phyloP scores from a whole-genome alignment of 2,113 vertebrate genomes.

The Aphyosemion australe region DNA sequence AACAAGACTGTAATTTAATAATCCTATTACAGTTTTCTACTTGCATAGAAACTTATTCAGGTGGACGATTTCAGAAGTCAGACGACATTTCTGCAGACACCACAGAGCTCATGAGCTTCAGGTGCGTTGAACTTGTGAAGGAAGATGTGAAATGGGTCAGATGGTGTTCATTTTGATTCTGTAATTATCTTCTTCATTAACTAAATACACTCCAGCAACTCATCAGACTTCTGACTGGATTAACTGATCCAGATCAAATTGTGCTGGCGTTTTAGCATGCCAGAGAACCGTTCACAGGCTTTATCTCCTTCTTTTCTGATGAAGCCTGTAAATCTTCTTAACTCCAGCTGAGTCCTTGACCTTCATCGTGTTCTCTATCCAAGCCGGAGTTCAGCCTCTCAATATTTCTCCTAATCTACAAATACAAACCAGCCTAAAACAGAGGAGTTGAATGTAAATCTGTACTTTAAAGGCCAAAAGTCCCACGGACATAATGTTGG shows the following conservation, averaged over 20 bases:
- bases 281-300: background rate
- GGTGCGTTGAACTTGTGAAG: conserved; percentile 3
- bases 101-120: conserved; percentile 20
- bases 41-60: conserved; percentile 49
- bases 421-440: background rate
- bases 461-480: background rate
- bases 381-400: background rate
- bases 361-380: background rate
- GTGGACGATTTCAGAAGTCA: conserved; percentile 57
- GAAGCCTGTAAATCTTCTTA: conserved; percentile 6
- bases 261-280: background rate
- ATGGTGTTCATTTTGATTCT: background rate
- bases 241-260: background rate
- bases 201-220: background rate
- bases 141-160: background rate
- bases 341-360: conserved; percentile 6
- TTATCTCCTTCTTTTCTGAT: background rate
- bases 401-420: background rate
- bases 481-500: background rate
- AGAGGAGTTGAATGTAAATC: background rate
- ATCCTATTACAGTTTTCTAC: conserved; percentile 56
- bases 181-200: too few relatives aligned
- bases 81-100: conserved; percentile 38
- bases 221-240: background rate
- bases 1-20: too few relatives aligned